Percentiles rank a stretch among this genome's conserved stretches.
Conservation (phyloP, 1,140 invertebrate genomes). For the Lutraria rhynchaena region DNA sequence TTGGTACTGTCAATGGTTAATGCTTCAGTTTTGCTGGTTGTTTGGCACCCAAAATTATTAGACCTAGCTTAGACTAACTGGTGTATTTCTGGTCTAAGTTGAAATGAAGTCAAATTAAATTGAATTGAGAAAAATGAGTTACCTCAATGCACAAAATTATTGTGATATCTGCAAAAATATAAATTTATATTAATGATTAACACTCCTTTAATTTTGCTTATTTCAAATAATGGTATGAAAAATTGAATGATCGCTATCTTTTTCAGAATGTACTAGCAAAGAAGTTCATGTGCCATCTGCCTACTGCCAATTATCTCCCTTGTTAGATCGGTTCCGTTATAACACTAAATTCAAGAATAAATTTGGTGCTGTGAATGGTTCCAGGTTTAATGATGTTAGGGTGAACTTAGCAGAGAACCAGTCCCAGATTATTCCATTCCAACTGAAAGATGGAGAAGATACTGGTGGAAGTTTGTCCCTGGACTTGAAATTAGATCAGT, state of each 20-base stretch:
- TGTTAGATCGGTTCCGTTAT: conserved; percentile 25
- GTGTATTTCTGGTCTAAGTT: too few relatives aligned
- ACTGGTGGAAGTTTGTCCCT: conserved; percentile 56
- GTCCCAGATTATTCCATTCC: conserved; percentile 52
- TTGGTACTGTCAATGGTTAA: too few relatives aligned
- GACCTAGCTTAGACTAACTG: too few relatives aligned
- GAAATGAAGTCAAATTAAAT: too few relatives aligned
- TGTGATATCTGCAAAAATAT: not conserved
- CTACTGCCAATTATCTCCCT: conserved; percentile 13
- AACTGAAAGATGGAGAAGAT: conserved; percentile 39
- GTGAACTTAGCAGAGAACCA: conserved; percentile 29
- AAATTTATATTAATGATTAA: too few relatives aligned
- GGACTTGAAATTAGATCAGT: conserved; percentile 42
- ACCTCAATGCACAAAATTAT: too few relatives aligned
- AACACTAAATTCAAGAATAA: conserved; percentile 37
- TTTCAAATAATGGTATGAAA: too few relatives aligned
- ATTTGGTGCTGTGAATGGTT: conserved; percentile 39
- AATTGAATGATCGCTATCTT: not conserved
- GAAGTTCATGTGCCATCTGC: not conserved
- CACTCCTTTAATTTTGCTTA: too few relatives aligned
- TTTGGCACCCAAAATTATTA: too few relatives aligned
- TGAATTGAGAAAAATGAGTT: too few relatives aligned
- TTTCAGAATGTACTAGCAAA: conserved; percentile 22
- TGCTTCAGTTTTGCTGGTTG: too few relatives aligned
- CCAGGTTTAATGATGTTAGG: conserved; percentile 29